These are phyloP conservation scores for Amiota mariae DNA, from an alignment of 2,888 invertebrate species.

Conservation along the genomic window DNA sequence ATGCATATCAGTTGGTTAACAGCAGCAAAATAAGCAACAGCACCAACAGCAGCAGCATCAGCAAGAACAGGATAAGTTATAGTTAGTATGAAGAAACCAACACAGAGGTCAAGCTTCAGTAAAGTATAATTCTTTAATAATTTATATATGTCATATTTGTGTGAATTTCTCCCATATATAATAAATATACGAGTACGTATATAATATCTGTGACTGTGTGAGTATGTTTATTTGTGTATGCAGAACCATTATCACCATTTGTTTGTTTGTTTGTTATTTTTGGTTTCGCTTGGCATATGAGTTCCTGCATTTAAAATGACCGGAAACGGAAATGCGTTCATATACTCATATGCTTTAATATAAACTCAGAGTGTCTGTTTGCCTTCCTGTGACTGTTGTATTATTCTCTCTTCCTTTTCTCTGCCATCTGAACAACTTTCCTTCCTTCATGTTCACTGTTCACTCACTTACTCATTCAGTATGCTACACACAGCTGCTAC, in stretches of 20 bases:
- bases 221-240: background rate
- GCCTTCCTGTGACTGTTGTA: background rate
- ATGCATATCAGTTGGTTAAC: constrained; percentile 30
- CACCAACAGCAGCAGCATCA: background rate
- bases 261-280: constrained; percentile 12
- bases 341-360: constrained; percentile 25
- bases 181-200: too few relatives aligned
- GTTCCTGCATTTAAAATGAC: constrained; percentile 29
- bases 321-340: constrained; percentile 62
- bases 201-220: too few relatives aligned
- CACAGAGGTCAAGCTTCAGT: background rate
- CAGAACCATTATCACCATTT: constrained; percentile 1
- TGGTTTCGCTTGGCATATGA: background rate
- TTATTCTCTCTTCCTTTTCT: background rate
- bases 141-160: constrained; percentile 14
- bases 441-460: background rate
- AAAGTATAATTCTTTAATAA: constrained; percentile 32
- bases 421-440: too few relatives aligned
- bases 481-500: constrained; percentile 4
- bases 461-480: background rate
- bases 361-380: background rate
- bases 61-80: background rate
- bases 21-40: too few relatives aligned
- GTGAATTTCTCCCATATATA: too few relatives aligned
- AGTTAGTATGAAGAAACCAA: background rate